Percentiles rank a stretch among this genome's conserved stretches.
These are phyloP conservation scores for Nilaparvata lugens DNA, from an alignment of 1,140 invertebrate genomes.

Conservation along the genomic window DNA sequence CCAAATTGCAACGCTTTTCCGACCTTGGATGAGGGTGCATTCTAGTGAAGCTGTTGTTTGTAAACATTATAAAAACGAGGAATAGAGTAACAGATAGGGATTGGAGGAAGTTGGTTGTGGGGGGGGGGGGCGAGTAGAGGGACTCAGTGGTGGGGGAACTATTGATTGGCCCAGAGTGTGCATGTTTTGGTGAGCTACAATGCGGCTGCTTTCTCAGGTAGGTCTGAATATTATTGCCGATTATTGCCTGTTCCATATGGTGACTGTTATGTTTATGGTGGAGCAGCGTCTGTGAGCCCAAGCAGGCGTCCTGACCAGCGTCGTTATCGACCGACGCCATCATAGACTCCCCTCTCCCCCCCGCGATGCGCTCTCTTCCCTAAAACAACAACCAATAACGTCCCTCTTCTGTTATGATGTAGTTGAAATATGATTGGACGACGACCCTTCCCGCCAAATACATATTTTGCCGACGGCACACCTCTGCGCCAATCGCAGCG, in stretches of 20 bases:
- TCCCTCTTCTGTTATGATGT: not conserved
- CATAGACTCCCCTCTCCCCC: not conserved
- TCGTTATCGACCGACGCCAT: conserved; percentile 4
- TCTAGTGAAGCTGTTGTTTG: not conserved
- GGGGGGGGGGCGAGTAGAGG: not conserved
- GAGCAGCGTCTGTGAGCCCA: not conserved
- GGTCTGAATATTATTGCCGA: not conserved
- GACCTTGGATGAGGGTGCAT: no score
- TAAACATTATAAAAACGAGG: not conserved
- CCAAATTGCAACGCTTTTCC: no score
- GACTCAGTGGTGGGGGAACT: not conserved
- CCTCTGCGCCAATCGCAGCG: no score
- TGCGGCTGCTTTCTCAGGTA: not conserved
- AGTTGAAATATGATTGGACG: not conserved
- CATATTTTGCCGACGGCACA: not conserved
- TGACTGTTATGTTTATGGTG: not conserved
- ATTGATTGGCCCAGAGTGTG: conserved; percentile 3
- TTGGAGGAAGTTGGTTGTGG: not conserved
- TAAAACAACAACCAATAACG: conserved; percentile 5
- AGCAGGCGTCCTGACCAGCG: not conserved
- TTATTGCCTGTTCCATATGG: no score
- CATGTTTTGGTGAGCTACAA: not conserved
- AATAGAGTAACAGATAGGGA: no score
- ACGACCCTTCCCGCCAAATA: not conserved
- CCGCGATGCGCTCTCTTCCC: not conserved